phyloP scores from a whole-genome alignment of 2,888 invertebrate species.

The Drosophila sordidapex region DNA sequence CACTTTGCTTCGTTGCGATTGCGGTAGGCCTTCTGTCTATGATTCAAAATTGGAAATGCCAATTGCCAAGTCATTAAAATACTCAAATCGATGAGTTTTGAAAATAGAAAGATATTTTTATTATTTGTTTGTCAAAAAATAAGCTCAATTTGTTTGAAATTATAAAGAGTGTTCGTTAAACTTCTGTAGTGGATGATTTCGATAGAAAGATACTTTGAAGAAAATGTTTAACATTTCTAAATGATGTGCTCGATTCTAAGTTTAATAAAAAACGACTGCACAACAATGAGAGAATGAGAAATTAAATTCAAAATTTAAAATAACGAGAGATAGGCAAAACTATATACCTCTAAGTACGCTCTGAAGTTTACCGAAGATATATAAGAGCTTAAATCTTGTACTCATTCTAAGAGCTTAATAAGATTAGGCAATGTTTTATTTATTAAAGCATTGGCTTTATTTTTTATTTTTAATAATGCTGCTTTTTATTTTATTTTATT shows the following conservation, averaged over 20 bases:
- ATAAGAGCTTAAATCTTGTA: too few relatives aligned
- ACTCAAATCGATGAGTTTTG: neutral
- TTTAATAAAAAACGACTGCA: too few relatives aligned
- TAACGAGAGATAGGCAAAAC: neutral
- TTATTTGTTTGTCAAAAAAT: neutral
- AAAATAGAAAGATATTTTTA: neutral
- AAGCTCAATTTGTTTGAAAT: neutral
- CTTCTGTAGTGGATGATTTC: neutral
- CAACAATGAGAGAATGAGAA: neutral
- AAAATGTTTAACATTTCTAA: neutral
- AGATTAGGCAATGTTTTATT: neutral
- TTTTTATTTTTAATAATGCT: too few relatives aligned
- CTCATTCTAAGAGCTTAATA: too few relatives aligned
- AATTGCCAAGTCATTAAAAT: slow-evolving; percentile 21
- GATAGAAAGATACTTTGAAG: neutral
- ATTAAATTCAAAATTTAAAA: neutral
- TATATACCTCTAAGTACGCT: neutral
- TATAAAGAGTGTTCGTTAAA: neutral
- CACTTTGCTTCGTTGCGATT: neutral
- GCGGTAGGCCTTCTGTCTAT: neutral
- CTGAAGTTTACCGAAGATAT: neutral
- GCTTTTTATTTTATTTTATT: neutral
- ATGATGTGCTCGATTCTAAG: neutral
- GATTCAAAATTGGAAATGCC: slow-evolving; percentile 17
- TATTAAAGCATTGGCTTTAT: neutral